Percentiles rank a stretch among this genome's conserved stretches.
Evolutionary conservation across 2,888 invertebrate species (phyloP).

Genomic region (Gymnosoma rotundatum): DNA sequence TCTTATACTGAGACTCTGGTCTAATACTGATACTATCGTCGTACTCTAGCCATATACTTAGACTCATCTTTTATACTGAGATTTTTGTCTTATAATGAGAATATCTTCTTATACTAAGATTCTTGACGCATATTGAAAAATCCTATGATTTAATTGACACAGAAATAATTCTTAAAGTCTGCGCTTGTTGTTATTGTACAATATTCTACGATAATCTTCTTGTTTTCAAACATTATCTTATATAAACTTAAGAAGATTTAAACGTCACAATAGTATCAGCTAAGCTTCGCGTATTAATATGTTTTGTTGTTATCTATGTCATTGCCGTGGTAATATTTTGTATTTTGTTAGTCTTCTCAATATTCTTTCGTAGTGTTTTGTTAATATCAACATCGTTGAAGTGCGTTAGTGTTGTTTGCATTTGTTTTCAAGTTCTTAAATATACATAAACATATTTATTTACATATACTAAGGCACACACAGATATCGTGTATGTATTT

Average conservation of each 20-base stretch:
- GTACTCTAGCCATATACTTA: no score
- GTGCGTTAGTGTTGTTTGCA: background rate
- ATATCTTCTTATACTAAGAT: no score
- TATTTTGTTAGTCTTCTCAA: background rate
- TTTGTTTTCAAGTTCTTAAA: background rate
- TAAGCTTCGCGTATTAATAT: slow-evolving; percentile 9
- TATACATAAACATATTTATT: no score
- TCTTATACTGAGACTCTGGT: no score
- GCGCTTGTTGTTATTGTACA: background rate
- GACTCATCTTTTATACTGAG: no score
- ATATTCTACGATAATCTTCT: background rate
- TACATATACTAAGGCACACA: no score
- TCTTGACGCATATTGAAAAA: no score
- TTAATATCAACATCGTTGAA: slow-evolving; percentile 5
- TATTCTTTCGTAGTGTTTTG: slow-evolving; percentile 16
- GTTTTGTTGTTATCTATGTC: background rate
- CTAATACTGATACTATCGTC: no score
- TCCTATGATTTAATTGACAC: no score
- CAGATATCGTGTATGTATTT: background rate
- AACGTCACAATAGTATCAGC: slow-evolving; percentile 24
- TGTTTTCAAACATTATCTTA: background rate
- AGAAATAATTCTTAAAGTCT: no score
- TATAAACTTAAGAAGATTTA: slow-evolving; percentile 22
- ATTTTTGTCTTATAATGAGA: no score
- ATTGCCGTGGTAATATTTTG: background rate